These are phyloP conservation scores for Rutpela maculata DNA, from an alignment of 2,888 invertebrate species.

Conservation along the genomic window DNA sequence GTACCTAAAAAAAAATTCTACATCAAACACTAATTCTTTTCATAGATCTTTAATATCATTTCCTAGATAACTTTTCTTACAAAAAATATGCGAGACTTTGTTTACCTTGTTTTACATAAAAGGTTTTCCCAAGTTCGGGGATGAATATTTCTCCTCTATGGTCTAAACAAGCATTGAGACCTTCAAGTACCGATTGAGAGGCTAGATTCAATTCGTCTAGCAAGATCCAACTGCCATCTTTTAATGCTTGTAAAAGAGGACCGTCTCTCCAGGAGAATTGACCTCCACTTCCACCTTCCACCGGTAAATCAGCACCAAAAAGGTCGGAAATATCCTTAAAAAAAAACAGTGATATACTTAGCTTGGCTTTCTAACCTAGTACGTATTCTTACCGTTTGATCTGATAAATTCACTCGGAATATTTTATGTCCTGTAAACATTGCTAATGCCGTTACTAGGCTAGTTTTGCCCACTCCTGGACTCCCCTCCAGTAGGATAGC, in stretches of 20 bases:
- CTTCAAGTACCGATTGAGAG: conserved; percentile 98
- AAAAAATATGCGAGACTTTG: not conserved
- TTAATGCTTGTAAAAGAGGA: conserved; percentile 93
- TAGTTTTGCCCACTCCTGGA: conserved; percentile 99
- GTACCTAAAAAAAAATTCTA: conserved; percentile 76
- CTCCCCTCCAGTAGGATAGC: conserved; percentile 97
- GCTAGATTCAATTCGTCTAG: conserved; percentile 98
- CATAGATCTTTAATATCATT: not conserved
- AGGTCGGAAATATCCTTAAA: conserved; percentile 94
- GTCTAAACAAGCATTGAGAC: conserved; percentile 98
- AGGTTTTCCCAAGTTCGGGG: conserved; percentile 93
- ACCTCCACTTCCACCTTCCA: conserved; percentile 89
- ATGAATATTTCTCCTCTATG: conserved; percentile 97
- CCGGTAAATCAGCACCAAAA: conserved; percentile 97
- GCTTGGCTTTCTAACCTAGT: not conserved
- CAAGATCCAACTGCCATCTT: conserved; percentile 95
- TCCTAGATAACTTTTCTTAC: not conserved
- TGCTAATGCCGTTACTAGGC: conserved; percentile 93
- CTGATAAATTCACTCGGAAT: conserved; percentile 96
- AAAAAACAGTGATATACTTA: conserved; percentile 42
- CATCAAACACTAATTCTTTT: not conserved
- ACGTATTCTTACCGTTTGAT: conserved; percentile 88
- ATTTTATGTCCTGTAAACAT: conserved; percentile 88
- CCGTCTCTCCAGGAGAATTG: conserved; percentile 98
- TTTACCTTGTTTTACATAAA: conserved; percentile 80